Evolutionary conservation across 2,888 invertebrate genomes (phyloP).

Genomic region (Patella caerulea): DNA sequence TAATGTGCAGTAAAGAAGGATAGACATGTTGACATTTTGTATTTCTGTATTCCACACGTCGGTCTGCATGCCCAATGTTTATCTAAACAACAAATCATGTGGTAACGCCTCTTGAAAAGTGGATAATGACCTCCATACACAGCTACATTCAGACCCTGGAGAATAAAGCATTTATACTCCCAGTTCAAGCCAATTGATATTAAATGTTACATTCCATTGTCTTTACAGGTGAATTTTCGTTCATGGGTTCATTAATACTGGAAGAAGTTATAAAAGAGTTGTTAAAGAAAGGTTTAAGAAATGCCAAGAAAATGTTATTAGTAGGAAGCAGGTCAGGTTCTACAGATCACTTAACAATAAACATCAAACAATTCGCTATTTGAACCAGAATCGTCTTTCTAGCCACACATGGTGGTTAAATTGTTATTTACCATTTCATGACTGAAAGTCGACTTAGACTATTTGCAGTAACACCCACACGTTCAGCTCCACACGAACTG

Average conservation of each 20-base stretch:
- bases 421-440: neutral
- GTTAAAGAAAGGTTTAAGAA: constrained; percentile 78
- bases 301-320: constrained; percentile 84
- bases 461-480: neutral
- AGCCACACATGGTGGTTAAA: neutral
- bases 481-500: too few relatives aligned
- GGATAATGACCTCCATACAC: too few relatives aligned
- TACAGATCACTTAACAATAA: neutral
- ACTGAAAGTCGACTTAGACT: neutral
- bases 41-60: too few relatives aligned
- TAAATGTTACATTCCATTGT: neutral
- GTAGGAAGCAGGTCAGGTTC: constrained; percentile 76
- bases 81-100: neutral
- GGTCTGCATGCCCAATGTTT: neutral
- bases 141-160: too few relatives aligned
- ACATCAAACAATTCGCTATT: neutral
- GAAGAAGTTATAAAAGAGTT: constrained; percentile 80
- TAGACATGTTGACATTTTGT: too few relatives aligned
- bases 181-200: too few relatives aligned
- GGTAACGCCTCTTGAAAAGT: too few relatives aligned
- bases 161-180: too few relatives aligned
- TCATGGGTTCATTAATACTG: constrained; percentile 89
- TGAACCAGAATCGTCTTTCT: neutral
- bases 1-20: too few relatives aligned
- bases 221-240: constrained; percentile 79